Conservation (phyloP, 2,888 invertebrate genomes). For the Tetragonisca angustula region DNA sequence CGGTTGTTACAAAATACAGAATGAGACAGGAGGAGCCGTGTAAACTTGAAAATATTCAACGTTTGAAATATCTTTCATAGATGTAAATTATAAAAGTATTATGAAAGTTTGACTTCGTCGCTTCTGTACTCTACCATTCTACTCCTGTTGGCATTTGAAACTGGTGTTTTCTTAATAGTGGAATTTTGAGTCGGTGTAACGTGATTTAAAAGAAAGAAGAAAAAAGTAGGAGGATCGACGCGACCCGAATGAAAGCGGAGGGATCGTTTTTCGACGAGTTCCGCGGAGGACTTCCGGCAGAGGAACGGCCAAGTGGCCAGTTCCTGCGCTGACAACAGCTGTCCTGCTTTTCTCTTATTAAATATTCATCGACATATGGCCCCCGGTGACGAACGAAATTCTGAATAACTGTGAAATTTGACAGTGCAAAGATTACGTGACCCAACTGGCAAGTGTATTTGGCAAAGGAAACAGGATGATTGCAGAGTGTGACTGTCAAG, state of each 20-base stretch:
- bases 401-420: conserved; percentile 16
- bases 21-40: not conserved
- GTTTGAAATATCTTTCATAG: not conserved
- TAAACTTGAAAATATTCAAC: not conserved
- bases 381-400: not conserved
- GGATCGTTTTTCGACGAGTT: conserved; percentile 55
- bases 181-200: no score
- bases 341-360: conserved; percentile 61
- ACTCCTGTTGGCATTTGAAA: no score
- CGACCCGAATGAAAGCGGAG: not conserved
- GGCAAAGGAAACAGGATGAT: conserved; percentile 18
- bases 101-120: not conserved
- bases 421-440: conserved; percentile 15
- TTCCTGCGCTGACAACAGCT: conserved; percentile 59
- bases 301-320: conserved; percentile 57
- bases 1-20: not conserved
- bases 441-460: not conserved
- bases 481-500: not conserved
- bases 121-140: not conserved
- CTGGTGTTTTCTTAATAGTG: not conserved
- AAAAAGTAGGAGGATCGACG: not conserved
- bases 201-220: not conserved
- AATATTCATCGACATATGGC: conserved; percentile 60
- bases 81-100: no score
- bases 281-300: conserved; percentile 55